Evolutionary conservation across 2,888 invertebrate genomes (phyloP), one percentile per base, ranked within the genome.

Genomic region (Netelia melanura): DNA sequence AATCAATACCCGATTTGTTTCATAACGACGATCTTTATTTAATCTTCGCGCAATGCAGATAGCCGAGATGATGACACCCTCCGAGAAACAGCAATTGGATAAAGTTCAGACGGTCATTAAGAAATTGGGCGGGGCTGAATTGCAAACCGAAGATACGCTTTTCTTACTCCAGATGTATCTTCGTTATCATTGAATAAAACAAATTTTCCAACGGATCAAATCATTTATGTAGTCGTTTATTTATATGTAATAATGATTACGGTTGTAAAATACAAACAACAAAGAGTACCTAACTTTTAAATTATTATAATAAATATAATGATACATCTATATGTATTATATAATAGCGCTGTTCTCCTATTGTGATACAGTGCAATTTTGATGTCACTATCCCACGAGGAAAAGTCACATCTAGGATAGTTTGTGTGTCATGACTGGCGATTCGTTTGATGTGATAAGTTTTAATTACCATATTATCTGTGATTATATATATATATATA

Each of bases 21-120:
- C n/a, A 1, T 23, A 10, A 17, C 3, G 21, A 17, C 10, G 30
- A 70, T 52, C 17, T 23, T 70, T 10, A 11, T 25, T 54, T 11
- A 54, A 52, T 70, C 17, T 9, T 21, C 48, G 30, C 48, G 3
- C 5, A 48, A 94, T 94, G 62, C 93, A 97, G 97, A 96, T 98
- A 84, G 96, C 97, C 91, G 98, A 98, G 92, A 97, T 98, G 89
- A 96, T 98, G 81, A 98, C 98, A 0, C 98, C 98, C 0, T 97
- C 98, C 0, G 98, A 98, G 92, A 95, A 96, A 76, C 96, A 96
- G 81, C 96, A 97, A 43, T 94, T 98, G 0, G 95, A 96, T 70
- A 96, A 96, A 90, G 96, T 98, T 0, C 97, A 97, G 91, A 95
- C 95, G 68, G 96, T 96, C 48, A 96, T 98, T 65, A 97, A 97